These are phyloP conservation scores for Simalia tracyae DNA, from an alignment of 2,797 vertebrate species.

Conservation along the genomic window DNA sequence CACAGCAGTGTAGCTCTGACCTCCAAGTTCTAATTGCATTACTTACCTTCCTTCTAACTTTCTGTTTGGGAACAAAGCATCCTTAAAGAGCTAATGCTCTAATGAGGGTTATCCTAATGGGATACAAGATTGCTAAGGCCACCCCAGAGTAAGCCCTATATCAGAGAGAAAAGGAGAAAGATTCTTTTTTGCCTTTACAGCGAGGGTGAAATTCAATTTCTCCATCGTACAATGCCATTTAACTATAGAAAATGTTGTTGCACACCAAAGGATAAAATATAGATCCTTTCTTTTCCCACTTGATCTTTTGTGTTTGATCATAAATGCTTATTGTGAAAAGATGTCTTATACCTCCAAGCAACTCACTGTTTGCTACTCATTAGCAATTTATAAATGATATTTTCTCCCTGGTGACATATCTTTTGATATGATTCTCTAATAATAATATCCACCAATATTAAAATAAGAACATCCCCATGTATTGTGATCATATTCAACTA, in stretches of 20 bases:
- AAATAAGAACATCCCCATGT: conserved; percentile 89
- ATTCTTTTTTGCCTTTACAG: conserved; percentile 51
- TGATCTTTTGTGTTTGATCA: conserved; percentile 79
- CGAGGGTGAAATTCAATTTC: conserved; percentile 37
- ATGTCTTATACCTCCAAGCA: conserved; percentile 89
- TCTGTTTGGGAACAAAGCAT: not conserved
- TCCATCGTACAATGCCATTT: conserved; percentile 57
- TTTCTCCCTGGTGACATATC: conserved; percentile 99
- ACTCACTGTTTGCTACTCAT: conserved; percentile 97
- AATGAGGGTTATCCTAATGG: conserved; percentile 41
- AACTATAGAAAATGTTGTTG: conserved; percentile 64
- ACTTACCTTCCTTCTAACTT: conserved; percentile 31
- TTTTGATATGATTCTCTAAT: conserved; percentile 97
- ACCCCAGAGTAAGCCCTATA: conserved; percentile 36
- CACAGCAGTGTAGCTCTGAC: conserved; percentile 23
- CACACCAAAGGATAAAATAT: conserved; percentile 70
- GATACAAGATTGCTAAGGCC: conserved; percentile 24
- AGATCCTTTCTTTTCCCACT: conserved; percentile 64
- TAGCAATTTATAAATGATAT: conserved; percentile 99
- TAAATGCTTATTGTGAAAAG: conserved; percentile 84
- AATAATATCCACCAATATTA: conserved; percentile 97
- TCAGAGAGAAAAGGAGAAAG: conserved; percentile 10
- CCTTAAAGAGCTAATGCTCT: conserved; percentile 35
- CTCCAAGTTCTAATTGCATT: conserved; percentile 35
- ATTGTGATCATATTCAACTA: conserved; percentile 88